Evolutionary conservation across 2,888 invertebrate species (phyloP).

Genomic region (Mystacides longicornis): DNA sequence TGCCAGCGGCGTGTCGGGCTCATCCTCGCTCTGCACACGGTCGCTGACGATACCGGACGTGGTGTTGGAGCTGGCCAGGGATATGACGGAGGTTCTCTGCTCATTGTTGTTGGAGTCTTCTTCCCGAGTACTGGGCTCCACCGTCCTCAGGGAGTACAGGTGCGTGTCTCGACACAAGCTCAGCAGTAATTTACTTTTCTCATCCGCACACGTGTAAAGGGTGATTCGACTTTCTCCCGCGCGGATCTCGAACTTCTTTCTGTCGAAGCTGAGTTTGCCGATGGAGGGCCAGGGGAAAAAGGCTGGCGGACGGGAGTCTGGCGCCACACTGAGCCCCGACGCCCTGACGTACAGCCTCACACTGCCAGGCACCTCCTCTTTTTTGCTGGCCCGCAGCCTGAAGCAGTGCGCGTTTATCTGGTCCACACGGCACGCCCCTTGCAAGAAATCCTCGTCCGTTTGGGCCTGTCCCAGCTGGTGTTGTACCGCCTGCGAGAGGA

Average conservation of each 20-base stretch:
- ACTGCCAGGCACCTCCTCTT: slow-evolving; percentile 67
- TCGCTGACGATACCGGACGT: slow-evolving; percentile 96
- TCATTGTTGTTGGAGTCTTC: slow-evolving; percentile 60
- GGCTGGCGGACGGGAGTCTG: slow-evolving; percentile 59
- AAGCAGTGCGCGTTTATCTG: slow-evolving; percentile 86
- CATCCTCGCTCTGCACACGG: slow-evolving; percentile 89
- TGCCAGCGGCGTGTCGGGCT: slow-evolving; percentile 81
- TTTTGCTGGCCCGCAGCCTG: slow-evolving; percentile 69
- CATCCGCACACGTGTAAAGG: slow-evolving; percentile 86
- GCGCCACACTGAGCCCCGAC: slow-evolving; percentile 82
- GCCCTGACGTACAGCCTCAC: slow-evolving; percentile 89
- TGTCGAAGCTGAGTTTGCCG: slow-evolving; percentile 90
- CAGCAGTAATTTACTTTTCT: slow-evolving; percentile 86
- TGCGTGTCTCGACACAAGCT: slow-evolving; percentile 87
- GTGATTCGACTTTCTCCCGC: slow-evolving; percentile 83
- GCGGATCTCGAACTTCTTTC: slow-evolving; percentile 95
- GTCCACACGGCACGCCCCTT: slow-evolving; percentile 77
- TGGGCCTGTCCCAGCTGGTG: slow-evolving; percentile 50
- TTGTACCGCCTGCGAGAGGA: slow-evolving; percentile 72
- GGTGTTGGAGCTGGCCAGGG: slow-evolving; percentile 92
- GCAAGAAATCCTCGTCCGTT: slow-evolving; percentile 72
- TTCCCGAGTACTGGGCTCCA: slow-evolving; percentile 76
- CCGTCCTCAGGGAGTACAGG: slow-evolving; percentile 91
- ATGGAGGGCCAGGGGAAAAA: slow-evolving; percentile 95
- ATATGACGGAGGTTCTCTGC: slow-evolving; percentile 84